A percentile compares a stretch with the other conserved stretches of the same genome.
Conservation (phyloP, 2,797 vertebrate genomes). For the Falco concolor region DNA sequence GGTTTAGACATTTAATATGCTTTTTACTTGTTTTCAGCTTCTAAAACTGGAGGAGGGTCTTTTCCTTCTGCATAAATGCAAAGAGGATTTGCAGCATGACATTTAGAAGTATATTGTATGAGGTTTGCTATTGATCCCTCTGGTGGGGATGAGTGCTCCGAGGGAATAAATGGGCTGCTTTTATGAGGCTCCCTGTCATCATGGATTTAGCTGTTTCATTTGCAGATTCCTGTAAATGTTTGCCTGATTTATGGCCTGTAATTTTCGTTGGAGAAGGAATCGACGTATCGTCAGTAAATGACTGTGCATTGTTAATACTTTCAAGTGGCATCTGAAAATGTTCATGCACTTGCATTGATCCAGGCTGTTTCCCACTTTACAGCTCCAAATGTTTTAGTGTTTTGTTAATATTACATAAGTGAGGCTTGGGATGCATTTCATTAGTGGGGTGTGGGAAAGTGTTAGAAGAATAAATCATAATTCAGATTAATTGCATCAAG, state of each 20-base stretch:
- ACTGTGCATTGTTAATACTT: conserved; percentile 78
- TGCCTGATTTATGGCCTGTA: conserved; percentile 84
- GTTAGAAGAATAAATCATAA: neutral
- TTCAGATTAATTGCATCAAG: neutral
- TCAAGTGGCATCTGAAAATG: conserved; percentile 72
- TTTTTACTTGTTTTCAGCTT: conserved; percentile 37
- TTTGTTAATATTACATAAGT: conserved; percentile 14
- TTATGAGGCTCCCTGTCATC: conserved; percentile 82
- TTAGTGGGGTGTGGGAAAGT: neutral
- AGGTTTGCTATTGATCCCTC: conserved; percentile 79
- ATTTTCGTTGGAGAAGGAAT: conserved; percentile 76
- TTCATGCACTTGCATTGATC: conserved; percentile 79
- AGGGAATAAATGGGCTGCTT: conserved; percentile 78
- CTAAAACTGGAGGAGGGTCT: conserved; percentile 42
- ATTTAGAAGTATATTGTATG: conserved; percentile 76
- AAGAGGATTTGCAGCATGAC: conserved; percentile 70
- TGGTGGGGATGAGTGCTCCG: conserved; percentile 71
- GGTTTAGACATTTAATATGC: conserved; percentile 36
- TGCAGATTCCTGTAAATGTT: conserved; percentile 84
- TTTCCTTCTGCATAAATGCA: conserved; percentile 70
- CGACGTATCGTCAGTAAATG: conserved; percentile 69
- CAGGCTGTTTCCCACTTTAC: conserved; percentile 63
- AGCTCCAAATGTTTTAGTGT: conserved; percentile 58
- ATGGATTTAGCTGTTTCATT: conserved; percentile 86
- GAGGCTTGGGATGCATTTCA: neutral